These are phyloP conservation scores for Dynastes tityus DNA, from an alignment of 2,888 invertebrate species.

Conservation along the genomic window DNA sequence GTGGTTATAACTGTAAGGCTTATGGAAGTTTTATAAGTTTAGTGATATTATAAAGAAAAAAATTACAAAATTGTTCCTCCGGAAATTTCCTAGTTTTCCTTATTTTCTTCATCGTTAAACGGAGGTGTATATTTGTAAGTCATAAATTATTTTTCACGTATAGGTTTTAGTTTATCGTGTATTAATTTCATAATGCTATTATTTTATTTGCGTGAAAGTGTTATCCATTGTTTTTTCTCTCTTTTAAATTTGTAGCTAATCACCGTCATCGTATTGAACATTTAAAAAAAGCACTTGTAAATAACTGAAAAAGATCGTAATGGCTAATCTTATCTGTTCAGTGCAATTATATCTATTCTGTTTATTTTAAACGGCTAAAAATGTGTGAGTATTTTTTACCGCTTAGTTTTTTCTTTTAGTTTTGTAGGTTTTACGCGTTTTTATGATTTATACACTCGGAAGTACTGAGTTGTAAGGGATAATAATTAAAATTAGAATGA, in stretches of 20 bases:
- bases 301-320: neutral
- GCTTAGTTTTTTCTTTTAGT: constrained; percentile 10
- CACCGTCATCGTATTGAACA: neutral
- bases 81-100: constrained; percentile 5
- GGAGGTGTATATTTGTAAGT: constrained; percentile 9
- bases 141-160: neutral
- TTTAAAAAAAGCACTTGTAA: constrained; percentile 17
- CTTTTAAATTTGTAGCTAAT: constrained; percentile 8
- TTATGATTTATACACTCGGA: neutral
- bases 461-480: neutral
- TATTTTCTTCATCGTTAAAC: neutral
- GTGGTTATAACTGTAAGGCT: constrained; percentile 12
- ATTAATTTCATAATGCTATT: constrained; percentile 1
- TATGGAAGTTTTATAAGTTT: neutral
- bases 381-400: neutral
- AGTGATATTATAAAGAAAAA: constrained; percentile 37
- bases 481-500: constrained; percentile 19
- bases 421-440: constrained; percentile 1
- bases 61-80: constrained; percentile 4
- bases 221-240: constrained; percentile 11
- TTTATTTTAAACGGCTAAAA: constrained; percentile 12
- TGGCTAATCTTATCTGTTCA: neutral
- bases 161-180: constrained; percentile 5
- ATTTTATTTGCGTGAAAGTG: neutral
- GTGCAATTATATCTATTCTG: constrained; percentile 24